These are phyloP conservation scores for Oscheius onirici DNA, from an alignment of 2,888 invertebrate genomes.

Conservation along the genomic window DNA sequence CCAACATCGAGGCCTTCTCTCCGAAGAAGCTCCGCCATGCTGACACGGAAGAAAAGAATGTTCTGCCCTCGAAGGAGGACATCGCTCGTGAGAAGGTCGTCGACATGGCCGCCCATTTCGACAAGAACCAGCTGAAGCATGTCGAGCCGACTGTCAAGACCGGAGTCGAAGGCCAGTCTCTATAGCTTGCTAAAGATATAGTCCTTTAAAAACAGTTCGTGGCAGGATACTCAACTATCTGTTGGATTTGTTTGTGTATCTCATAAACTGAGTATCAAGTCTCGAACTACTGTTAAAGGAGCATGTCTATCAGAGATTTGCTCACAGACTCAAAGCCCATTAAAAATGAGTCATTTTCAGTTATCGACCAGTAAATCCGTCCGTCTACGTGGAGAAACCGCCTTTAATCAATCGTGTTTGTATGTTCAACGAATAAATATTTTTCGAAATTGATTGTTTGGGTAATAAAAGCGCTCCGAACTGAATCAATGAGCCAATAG, in stretches of 20 bases:
- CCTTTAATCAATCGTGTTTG: background rate
- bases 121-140: conserved; percentile 61
- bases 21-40: conserved; percentile 60
- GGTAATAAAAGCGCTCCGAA: no score
- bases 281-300: no score
- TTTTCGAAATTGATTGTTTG: no score
- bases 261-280: no score
- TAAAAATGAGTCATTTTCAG: background rate
- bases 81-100: conserved; percentile 66
- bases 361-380: background rate
- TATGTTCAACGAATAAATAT: background rate
- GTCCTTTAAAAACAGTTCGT: no score
- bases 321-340: background rate
- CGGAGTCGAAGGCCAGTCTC: conserved; percentile 44
- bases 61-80: conserved; percentile 55
- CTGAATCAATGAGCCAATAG: no score
- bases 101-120: conserved; percentile 59
- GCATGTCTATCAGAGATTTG: no score
- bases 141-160: conserved; percentile 62
- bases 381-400: background rate
- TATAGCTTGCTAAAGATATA: no score
- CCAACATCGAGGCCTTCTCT: conserved; percentile 90
- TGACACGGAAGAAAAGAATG: conserved; percentile 64
- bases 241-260: no score
- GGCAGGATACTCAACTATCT: no score